These are phyloP conservation scores for Chrosomus eos DNA, from an alignment of 2,797 vertebrate genomes.

Conservation along the genomic window DNA sequence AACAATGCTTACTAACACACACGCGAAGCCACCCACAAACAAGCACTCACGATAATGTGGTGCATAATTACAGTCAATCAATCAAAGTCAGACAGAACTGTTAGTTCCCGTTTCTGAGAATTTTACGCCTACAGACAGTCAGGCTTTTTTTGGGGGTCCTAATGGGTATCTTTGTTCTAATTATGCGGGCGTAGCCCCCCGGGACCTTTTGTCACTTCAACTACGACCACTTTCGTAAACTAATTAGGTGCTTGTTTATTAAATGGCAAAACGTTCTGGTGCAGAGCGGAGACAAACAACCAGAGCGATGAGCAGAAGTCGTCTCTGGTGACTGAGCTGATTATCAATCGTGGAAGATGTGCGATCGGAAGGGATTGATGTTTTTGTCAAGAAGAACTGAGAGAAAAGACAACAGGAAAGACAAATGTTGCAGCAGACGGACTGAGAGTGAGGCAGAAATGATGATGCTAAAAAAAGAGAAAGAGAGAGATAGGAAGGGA, in stretches of 20 bases:
- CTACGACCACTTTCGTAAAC: neutral
- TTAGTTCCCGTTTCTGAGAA: neutral
- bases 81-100: conserved; percentile 33
- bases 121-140: conserved; percentile 10
- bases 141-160: neutral
- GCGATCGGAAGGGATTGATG: neutral
- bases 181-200: neutral
- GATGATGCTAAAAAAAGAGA: conserved; percentile 14
- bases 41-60: neutral
- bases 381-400: conserved; percentile 11
- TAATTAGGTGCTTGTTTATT: conserved; percentile 24
- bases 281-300: conserved; percentile 3
- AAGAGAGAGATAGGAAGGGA: conserved; percentile 45
- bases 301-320: neutral
- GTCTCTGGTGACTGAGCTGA: conserved; percentile 9
- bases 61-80: conserved; percentile 16
- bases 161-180: conserved; percentile 27
- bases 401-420: conserved; percentile 29
- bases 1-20: neutral
- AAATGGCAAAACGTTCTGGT: conserved; percentile 18
- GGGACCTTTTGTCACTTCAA: conserved; percentile 4
- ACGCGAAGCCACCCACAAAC: conserved; percentile 2
- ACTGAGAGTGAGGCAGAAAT: conserved; percentile 19
- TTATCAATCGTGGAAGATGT: conserved; percentile 6
- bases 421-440: conserved; percentile 44